Evolutionary conservation across 2,113 vertebrate genomes (phyloP), one percentile per base, ranked within the genome.

Genomic region (Protobothrops flavoviridis): DNA sequence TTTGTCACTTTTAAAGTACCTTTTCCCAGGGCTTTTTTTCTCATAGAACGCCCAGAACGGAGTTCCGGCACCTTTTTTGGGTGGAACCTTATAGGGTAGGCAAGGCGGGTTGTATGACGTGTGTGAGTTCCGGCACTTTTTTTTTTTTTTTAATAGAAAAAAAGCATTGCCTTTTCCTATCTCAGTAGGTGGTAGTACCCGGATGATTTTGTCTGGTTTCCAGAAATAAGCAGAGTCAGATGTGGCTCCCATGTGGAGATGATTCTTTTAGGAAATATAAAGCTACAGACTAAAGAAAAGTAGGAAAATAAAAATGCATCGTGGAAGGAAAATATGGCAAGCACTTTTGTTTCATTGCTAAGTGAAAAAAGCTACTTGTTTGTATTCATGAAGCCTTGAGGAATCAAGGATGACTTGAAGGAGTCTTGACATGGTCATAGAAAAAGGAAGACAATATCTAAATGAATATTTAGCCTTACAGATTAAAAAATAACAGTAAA

Each of bases 1-100:
- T 21, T 45, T 29, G 43, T 33, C 94, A 95, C 93, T 93, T 53
- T 33, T 0, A 13, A 93, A 93, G 88, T 45, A 90, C 53, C 17
- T 85, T 93, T 61, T 43, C 43, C 43, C 43, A 43, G 43, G 43
- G 43, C 43, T 43, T 43, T 43, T 43, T 43, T 43, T 43, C 43
- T 43, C 43, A 43, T 39, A 39, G 39, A 39, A 39, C 39, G 39
- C 39, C 39, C 39, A 39, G 39, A 39, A 39, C 39, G 39, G 3
- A 43, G 43, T 43, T 43, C 43, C 43, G 43, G 43, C 43, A 43
- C 3, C 43, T 43, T 43, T 43, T 43, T 43, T 43, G 43, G 43
- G 3, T 43, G 43, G 43, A 43, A 43, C 43, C 43, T 43, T 43
- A 43, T 43, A 43, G 43, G 43, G 43, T 43, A 43, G 43, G 43